phyloP scores from a whole-genome alignment of 2,888 invertebrate genomes.

The Andrena bicolor region DNA sequence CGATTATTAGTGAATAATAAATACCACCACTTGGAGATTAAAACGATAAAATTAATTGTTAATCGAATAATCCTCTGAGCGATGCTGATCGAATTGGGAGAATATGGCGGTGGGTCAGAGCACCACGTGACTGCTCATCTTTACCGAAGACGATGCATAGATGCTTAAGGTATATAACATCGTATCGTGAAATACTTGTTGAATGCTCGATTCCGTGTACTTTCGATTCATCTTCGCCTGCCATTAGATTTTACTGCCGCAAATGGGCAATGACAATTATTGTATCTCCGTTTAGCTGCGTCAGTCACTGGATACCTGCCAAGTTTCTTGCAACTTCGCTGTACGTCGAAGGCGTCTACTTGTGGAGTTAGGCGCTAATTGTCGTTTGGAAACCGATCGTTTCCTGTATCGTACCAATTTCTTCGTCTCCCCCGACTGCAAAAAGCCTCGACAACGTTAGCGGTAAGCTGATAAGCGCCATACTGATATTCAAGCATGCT shows the following conservation, averaged over 20 bases:
- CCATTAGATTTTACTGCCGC: neutral
- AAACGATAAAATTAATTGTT: neutral
- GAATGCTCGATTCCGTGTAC: neutral
- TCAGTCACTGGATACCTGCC: slow-evolving; percentile 57
- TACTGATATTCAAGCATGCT: neutral
- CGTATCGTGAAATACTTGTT: neutral
- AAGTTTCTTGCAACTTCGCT: slow-evolving; percentile 60
- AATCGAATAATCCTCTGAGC: neutral
- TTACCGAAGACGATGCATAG: neutral
- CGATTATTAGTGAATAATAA: neutral
- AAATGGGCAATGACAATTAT: slow-evolving; percentile 25
- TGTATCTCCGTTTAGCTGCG: slow-evolving; percentile 33
- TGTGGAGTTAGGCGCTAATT: slow-evolving; percentile 54
- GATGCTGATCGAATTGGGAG: slow-evolving; percentile 11
- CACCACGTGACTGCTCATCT: slow-evolving; percentile 45
- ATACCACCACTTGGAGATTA: neutral
- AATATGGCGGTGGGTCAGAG: slow-evolving; percentile 60
- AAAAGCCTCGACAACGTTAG: slow-evolving; percentile 3
- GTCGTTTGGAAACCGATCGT: slow-evolving; percentile 62
- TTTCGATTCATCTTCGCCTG: neutral
- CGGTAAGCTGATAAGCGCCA: slow-evolving; percentile 28
- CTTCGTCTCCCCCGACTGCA: neutral
- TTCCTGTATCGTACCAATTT: slow-evolving; percentile 46
- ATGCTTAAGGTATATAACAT: slow-evolving; percentile 36
- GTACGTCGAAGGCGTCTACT: slow-evolving; percentile 27